A percentile compares a stretch with the other conserved stretches of the same genome.
These are phyloP conservation scores for Cromileptes altivelis DNA, from an alignment of 2,113 vertebrate species.

Conservation along the genomic window DNA sequence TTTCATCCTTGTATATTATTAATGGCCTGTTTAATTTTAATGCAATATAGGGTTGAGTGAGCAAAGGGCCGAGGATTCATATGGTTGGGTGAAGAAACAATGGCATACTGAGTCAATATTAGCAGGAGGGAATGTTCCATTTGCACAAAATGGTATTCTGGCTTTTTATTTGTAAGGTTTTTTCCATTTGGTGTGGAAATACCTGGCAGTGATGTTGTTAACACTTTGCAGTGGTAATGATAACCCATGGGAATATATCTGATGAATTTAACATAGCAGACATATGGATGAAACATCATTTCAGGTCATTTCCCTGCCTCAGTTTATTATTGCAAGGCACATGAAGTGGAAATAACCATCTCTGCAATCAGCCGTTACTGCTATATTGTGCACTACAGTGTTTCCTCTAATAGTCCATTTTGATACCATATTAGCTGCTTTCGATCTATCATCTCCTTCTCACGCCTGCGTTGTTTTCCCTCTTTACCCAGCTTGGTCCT, in stretches of 20 bases:
- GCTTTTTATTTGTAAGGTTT: neutral
- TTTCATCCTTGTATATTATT: slow-evolving; percentile 57
- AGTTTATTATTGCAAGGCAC: slow-evolving; percentile 58
- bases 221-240: slow-evolving; percentile 40
- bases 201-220: slow-evolving; percentile 31
- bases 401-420: slow-evolving; percentile 22
- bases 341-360: slow-evolving; percentile 54
- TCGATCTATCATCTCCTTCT: slow-evolving; percentile 35
- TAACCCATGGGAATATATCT: slow-evolving; percentile 38
- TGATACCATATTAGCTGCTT: slow-evolving; percentile 13
- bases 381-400: slow-evolving; percentile 13
- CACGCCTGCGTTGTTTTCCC: neutral
- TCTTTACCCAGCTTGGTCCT: slow-evolving; percentile 4
- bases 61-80: slow-evolving; percentile 22
- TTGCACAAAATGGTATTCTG: neutral
- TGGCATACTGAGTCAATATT: slow-evolving; percentile 28
- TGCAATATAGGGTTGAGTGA: slow-evolving; percentile 48
- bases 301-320: slow-evolving; percentile 34
- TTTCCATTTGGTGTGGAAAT: slow-evolving; percentile 19
- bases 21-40: slow-evolving; percentile 64
- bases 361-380: slow-evolving; percentile 46
- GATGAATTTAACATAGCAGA: slow-evolving; percentile 48
- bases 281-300: slow-evolving; percentile 62
- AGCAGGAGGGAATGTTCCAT: neutral
- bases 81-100: slow-evolving; percentile 16